Percentiles rank a stretch among this genome's conserved stretches.
phyloP scores from a whole-genome alignment of 2,888 invertebrate genomes.

The Hirudinaria manillensis region DNA sequence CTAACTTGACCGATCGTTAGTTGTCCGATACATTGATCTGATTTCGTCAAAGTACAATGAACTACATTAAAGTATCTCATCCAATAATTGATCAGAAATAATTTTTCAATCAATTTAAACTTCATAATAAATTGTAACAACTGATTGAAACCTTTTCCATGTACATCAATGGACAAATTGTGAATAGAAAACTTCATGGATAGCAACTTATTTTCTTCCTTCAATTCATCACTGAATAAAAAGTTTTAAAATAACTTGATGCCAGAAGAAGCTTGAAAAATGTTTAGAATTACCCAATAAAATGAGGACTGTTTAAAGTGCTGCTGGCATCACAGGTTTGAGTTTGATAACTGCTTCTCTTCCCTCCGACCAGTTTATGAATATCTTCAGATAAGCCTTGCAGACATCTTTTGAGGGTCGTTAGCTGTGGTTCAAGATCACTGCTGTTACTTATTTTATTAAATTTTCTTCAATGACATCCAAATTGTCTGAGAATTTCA shows the following conservation, averaged over 20 bases:
- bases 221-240: neutral
- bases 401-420: neutral
- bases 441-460: neutral
- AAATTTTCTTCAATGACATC: too few species aligned
- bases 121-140: neutral
- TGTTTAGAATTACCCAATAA: neutral
- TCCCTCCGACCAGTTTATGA: neutral
- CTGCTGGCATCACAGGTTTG: neutral
- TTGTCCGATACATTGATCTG: conserved; percentile 78
- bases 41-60: neutral
- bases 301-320: neutral
- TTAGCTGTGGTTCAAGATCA: neutral
- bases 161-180: conserved; percentile 19
- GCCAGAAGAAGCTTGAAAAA: neutral
- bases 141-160: conserved; percentile 9
- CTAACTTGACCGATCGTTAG: conserved; percentile 83
- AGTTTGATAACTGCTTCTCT: neutral
- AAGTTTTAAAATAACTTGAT: too few species aligned
- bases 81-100: neutral
- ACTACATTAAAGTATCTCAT: neutral
- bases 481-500: too few species aligned
- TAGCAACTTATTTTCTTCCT: neutral
- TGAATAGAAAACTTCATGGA: neutral
- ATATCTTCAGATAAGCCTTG: neutral
- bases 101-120: neutral